These are phyloP conservation scores for Cryptus armator DNA, from an alignment of 2,888 invertebrate species.

Conservation along the genomic window DNA sequence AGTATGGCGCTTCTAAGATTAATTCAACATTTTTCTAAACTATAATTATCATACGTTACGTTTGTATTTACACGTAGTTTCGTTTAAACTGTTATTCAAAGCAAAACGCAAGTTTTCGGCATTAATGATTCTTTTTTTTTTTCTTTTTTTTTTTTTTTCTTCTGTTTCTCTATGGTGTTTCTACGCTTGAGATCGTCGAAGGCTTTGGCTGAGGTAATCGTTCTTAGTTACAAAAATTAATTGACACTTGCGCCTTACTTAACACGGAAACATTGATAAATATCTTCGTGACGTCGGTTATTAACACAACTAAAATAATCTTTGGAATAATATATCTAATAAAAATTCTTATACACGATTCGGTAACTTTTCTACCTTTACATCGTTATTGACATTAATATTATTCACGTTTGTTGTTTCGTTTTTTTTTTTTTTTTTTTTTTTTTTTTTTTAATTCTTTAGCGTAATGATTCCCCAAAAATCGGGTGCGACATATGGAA, in stretches of 20 bases:
- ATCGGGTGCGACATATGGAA: slow-evolving; percentile 60
- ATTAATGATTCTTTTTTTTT: slow-evolving; percentile 24
- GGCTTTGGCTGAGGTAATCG: slow-evolving; percentile 47
- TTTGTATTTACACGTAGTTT: slow-evolving; percentile 65
- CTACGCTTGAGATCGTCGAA: slow-evolving; percentile 11
- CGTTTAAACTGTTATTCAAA: slow-evolving; percentile 44
- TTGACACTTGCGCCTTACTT: slow-evolving; percentile 62
- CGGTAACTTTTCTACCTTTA: slow-evolving; percentile 29
- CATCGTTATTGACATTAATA: slow-evolving; percentile 48
- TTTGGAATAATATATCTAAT: slow-evolving; percentile 34
- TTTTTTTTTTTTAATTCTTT: slow-evolving; percentile 20
- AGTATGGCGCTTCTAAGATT: slow-evolving; percentile 34
- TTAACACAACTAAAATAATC: slow-evolving; percentile 35
- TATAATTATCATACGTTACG: slow-evolving; percentile 44
- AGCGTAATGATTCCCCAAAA: slow-evolving; percentile 70
- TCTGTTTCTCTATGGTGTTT: not conserved
- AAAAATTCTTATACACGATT: slow-evolving; percentile 48
- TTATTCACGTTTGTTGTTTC: slow-evolving; percentile 30
- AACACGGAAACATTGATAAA: slow-evolving; percentile 42
- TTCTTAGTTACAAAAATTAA: slow-evolving; percentile 50
- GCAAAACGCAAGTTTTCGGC: slow-evolving; percentile 52
- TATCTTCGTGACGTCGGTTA: slow-evolving; percentile 43
- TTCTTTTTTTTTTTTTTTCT: slow-evolving; percentile 16
- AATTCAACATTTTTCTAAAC: slow-evolving; percentile 51
- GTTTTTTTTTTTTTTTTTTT: not conserved